Evolutionary conservation across 2,797 vertebrate species (phyloP).

Genomic region (Antrozous pallidus): DNA sequence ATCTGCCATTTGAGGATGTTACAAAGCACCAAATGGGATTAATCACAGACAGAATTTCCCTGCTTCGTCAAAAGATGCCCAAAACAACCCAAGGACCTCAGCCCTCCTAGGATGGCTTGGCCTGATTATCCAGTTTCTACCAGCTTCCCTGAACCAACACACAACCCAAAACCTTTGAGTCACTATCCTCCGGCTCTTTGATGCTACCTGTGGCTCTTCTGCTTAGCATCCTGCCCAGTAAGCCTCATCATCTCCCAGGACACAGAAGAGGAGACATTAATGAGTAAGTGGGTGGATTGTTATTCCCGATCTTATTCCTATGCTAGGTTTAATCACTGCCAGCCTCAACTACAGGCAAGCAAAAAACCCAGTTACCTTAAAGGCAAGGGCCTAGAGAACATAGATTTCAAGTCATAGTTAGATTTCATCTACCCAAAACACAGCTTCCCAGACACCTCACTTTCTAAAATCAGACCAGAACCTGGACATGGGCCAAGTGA

Average conservation of each 20-base stretch:
- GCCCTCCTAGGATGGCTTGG: not conserved
- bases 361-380: not conserved
- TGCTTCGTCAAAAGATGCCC: not conserved
- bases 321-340: constrained; percentile 11
- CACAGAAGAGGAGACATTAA: not conserved
- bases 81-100: not conserved
- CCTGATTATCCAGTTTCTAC: not conserved
- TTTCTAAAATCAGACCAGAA: constrained; percentile 52
- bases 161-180: not conserved
- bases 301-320: not conserved
- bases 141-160: not conserved
- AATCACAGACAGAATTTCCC: not conserved
- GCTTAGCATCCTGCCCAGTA: not conserved
- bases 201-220: not conserved
- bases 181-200: not conserved
- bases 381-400: constrained; percentile 17
- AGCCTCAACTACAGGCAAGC: not conserved
- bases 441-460: constrained; percentile 23
- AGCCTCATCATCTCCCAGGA: not conserved
- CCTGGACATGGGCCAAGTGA: constrained; percentile 11
- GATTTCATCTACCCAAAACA: constrained; percentile 25
- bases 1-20: not conserved
- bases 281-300: not conserved
- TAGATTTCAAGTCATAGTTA: constrained; percentile 13
- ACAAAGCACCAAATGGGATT: not conserved